Conservation (phyloP, 2,888 invertebrate species). For the Noctua pronuba region DNA sequence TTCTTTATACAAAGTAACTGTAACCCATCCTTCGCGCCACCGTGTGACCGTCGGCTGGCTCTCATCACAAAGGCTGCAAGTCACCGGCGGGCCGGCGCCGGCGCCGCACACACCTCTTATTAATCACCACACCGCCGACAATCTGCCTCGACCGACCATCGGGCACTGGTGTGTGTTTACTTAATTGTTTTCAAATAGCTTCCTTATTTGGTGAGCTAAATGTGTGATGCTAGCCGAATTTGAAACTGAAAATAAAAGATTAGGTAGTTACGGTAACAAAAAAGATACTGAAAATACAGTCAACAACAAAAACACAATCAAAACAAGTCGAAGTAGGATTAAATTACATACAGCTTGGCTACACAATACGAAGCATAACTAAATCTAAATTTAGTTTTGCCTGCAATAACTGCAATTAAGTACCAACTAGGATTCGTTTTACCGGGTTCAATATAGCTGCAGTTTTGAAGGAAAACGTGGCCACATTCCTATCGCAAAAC, state of each 20-base stretch:
- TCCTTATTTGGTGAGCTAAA: conserved; percentile 46
- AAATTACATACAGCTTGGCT: background rate
- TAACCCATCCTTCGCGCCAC: conserved; percentile 35
- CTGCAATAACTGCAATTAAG: background rate
- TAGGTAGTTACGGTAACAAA: background rate
- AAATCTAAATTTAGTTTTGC: background rate
- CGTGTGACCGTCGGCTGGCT: conserved; percentile 73
- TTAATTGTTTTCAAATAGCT: conserved; percentile 69
- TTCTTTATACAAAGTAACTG: conserved; percentile 1
- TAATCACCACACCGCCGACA: conserved; percentile 81
- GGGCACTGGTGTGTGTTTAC: conserved; percentile 67
- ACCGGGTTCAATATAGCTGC: background rate
- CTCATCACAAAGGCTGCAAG: conserved; percentile 79
- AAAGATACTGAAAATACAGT: background rate
- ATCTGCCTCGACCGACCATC: conserved; percentile 63
- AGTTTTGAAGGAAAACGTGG: conserved; percentile 31
- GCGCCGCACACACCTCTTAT: conserved; percentile 80
- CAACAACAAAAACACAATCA: background rate
- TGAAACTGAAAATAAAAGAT: background rate
- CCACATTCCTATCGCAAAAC: background rate
- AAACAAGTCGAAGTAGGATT: background rate
- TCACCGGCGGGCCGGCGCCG: conserved; percentile 86
- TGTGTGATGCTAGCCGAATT: background rate
- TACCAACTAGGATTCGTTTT: background rate
- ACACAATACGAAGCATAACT: background rate